Base-by-base conservation (phyloP, 2,888 invertebrate genomes). In the Eristalis arbustorum region DNA sequence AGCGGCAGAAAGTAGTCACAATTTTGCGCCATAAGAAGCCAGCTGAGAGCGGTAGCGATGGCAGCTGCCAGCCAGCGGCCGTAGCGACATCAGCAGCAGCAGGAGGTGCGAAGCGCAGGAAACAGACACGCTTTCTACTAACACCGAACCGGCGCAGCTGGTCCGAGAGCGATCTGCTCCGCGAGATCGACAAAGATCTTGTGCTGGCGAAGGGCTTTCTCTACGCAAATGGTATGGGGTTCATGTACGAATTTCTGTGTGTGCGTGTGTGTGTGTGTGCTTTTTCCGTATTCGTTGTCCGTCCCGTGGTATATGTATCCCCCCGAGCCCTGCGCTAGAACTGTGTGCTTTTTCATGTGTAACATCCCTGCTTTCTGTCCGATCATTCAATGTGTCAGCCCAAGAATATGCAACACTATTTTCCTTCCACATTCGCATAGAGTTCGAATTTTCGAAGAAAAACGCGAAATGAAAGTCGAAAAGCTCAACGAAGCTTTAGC, bases 121-220 rank as follows among this genome's bases (percentile, higher is more conserved):
- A 92, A 82, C 92, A 91, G 88, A 92, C 92, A 77, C 91, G 92
- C 83, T 92, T 92, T 89, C 89, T 91, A 87, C 90, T 92, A 69
- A 90, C 90, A 88, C 90, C 89, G 90, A 91, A 92, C 87, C 92
- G 93, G 40, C 92, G 92, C 89, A 93, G 93, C 89, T 93, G 92
- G 92, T 93, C 93, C 25, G 93, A 93, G 88, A 92, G 91, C 88
- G 93, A 93, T 91, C 93, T 95, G 88, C 94, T 95, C 91, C 94
- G 94, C 92, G 95, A 95, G 93, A 95, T 95, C 91, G 95, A 95
- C 93, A 93, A 93, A 88, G 94, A 94, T 84, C 90, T 92, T 88
- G 90, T 91, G 89, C 90, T 94, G 91, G 94, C 95, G 89, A 94
- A 93, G 91, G 95, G 95, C 91, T 95, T 95, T 93, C 94, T 95